Evolutionary conservation across 2,113 vertebrate genomes (phyloP), one percentile per base, ranked within the genome.

Genomic region (Ceyx cyanopectus): DNA sequence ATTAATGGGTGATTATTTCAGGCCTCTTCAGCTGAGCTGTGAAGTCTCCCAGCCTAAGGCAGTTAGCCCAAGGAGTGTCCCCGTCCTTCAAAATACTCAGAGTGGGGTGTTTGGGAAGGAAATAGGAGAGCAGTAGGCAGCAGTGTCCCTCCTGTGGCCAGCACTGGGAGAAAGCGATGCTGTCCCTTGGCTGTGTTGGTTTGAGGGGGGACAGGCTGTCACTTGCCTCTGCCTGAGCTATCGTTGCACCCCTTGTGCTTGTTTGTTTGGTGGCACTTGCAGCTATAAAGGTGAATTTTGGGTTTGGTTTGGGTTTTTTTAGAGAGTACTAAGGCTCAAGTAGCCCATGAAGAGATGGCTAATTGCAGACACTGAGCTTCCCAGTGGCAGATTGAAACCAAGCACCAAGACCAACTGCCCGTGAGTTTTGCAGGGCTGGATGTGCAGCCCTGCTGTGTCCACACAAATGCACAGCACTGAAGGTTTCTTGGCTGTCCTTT

Each of bases 1-100:
- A 79, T 92, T 95, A 93, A 83, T 58, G 81, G 85, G 37, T 84
- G 85, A 56, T 93, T 81, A 89, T 85, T 86, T 75, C 81, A 58
- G 79, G 60, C 32, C 80, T 82, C 83, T 75, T 95, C 72, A 57
- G 41, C 14, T 24, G 66, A 77, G 80, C 37, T 15, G 8, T 1
- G 5, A 60, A 92, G 40, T 41, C 48, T 60, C 46, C 37, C 69
- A 69, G 78, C 66, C 89, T 80, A 75, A 93, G 89, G 90, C 86
- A 68, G 16, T 30, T 54, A 87, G 70, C 51, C 76, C 9, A 17
- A 66, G 88, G 89, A 89, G 57, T 3, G 6, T 60, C 27, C 24
- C 0, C 9, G 43, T 32, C 5, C 3, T 21, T 9, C 19, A 85
- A 85, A 93, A 19, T 18, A 8, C 45, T 46, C 23, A 22, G 48